A percentile compares a stretch with the other conserved stretches of the same genome.
phyloP scores from a whole-genome alignment of 2,888 invertebrate genomes.

The Balanococcus diminutus region DNA sequence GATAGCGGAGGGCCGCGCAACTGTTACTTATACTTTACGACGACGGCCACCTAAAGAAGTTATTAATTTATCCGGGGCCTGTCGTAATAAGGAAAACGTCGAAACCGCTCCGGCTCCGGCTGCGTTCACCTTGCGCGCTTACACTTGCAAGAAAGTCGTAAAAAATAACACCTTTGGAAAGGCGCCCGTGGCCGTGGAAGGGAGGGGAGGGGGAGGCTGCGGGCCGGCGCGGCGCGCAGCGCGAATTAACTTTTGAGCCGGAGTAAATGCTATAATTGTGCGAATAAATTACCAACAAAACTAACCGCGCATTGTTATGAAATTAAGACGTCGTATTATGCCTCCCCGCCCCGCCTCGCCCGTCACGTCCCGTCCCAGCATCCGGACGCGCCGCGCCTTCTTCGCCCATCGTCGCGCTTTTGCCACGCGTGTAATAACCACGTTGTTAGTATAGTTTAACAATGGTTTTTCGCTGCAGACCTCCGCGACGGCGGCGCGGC shows the following conservation, averaged over 20 bases:
- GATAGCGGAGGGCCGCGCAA: neutral
- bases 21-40: neutral
- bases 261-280: constrained; percentile 38
- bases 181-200: no score
- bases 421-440: neutral
- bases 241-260: constrained; percentile 29
- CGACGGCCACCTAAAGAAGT: neutral
- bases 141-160: neutral
- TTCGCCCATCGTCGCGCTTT: neutral
- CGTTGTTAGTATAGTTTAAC: constrained; percentile 30
- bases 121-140: neutral
- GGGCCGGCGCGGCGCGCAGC: neutral
- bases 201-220: no score
- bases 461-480: neutral
- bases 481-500: no score
- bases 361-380: no score
- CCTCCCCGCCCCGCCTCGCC: neutral
- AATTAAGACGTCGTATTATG: constrained; percentile 22
- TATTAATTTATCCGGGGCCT: neutral
- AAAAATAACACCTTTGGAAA: constrained; percentile 13
- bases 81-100: constrained; percentile 34
- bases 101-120: neutral
- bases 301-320: constrained; percentile 42
- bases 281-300: constrained; percentile 36
- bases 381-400: no score